Conservation (phyloP, 2,797 vertebrate genomes). For the Enteromius unitaeniatus region DNA sequence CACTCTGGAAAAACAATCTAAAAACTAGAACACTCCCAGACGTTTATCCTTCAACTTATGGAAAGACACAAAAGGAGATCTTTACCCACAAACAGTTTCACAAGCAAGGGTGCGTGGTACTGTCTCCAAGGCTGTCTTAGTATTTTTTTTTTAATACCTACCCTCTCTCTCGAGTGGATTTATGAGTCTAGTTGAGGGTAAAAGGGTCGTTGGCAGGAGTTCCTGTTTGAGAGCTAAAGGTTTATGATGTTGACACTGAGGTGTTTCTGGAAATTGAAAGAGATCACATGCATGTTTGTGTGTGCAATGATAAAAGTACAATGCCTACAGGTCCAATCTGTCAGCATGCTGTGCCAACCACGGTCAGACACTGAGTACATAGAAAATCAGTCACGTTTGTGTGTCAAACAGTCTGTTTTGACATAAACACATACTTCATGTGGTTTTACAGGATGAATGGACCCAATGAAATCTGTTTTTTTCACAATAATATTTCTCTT, state of each 20-base stretch:
- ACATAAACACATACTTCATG: constrained; percentile 21
- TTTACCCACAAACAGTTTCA: constrained; percentile 59
- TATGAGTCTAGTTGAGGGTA: constrained; percentile 43
- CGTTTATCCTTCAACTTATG: constrained; percentile 73
- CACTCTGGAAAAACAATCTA: constrained; percentile 74
- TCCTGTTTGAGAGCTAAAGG: constrained; percentile 5
- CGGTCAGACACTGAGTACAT: constrained; percentile 56
- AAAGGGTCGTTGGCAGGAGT: neutral
- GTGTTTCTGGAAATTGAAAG: constrained; percentile 12
- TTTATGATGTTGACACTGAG: constrained; percentile 59
- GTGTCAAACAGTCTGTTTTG: constrained; percentile 50
- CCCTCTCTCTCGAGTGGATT: constrained; percentile 6
- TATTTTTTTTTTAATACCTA: neutral
- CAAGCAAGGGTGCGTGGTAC: constrained; percentile 35
- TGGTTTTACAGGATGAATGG: constrained; percentile 46
- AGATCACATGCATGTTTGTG: neutral
- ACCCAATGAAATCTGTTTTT: constrained; percentile 2
- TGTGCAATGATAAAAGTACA: constrained; percentile 25
- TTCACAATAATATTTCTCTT: constrained; percentile 22
- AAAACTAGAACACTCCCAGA: constrained; percentile 67
- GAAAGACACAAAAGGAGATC: constrained; percentile 66
- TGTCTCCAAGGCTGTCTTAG: neutral
- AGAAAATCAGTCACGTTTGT: constrained; percentile 51
- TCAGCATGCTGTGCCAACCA: constrained; percentile 44
- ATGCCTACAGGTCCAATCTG: constrained; percentile 15